Percentiles rank a stretch among this genome's conserved stretches.
These are phyloP conservation scores for Alviniconcha strummeri DNA, from an alignment of 2,888 invertebrate species.

Conservation along the genomic window DNA sequence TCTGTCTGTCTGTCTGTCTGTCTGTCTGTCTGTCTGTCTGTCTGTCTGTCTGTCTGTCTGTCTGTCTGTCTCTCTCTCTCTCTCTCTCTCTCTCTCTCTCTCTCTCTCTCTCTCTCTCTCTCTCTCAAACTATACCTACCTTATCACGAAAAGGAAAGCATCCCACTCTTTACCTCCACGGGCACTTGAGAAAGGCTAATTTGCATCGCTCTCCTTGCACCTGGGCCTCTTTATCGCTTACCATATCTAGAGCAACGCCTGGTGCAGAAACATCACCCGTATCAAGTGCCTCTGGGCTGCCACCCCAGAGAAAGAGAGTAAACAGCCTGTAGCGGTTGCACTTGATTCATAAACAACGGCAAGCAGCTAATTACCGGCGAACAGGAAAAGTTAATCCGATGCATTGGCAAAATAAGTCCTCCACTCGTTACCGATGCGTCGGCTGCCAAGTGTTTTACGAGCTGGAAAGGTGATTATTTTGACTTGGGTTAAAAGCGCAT, in stretches of 20 bases:
- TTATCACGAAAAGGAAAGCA: too few relatives aligned
- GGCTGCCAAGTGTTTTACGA: slow-evolving; percentile 17
- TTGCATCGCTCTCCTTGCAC: too few relatives aligned
- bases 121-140: neutral
- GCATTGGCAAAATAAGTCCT: neutral
- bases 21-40: neutral
- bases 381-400: neutral
- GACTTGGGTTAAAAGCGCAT: neutral
- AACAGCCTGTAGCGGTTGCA: slow-evolving; percentile 16
- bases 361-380: slow-evolving; percentile 9
- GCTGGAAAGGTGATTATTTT: neutral
- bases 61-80: neutral
- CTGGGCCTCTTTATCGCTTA: too few relatives aligned
- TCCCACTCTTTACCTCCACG: too few relatives aligned
- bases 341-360: slow-evolving; percentile 24
- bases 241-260: too few relatives aligned
- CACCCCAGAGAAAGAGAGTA: neutral
- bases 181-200: too few relatives aligned
- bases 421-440: neutral
- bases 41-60: neutral
- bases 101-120: slow-evolving; percentile 4
- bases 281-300: too few relatives aligned
- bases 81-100: slow-evolving; percentile 6
- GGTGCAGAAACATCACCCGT: neutral
- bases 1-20: neutral